A percentile compares a stretch with the other conserved stretches of the same genome.
These are phyloP conservation scores for Cyclophora punctaria DNA, from an alignment of 2,888 invertebrate species.

Conservation along the genomic window DNA sequence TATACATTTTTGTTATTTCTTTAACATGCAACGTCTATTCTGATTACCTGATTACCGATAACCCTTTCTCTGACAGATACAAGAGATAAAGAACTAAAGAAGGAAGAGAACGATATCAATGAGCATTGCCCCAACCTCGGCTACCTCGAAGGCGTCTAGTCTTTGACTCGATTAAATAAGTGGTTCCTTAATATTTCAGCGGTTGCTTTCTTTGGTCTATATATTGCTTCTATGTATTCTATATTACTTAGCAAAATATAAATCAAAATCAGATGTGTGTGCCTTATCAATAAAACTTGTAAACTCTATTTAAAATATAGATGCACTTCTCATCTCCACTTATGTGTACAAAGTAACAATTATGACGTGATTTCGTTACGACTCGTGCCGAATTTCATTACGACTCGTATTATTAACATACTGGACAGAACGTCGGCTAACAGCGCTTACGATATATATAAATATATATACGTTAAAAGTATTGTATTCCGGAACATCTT, in stretches of 20 bases:
- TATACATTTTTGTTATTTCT: too few species aligned
- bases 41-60: too few species aligned
- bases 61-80: too few species aligned
- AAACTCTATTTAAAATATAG: constrained; percentile 56
- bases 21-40: too few species aligned
- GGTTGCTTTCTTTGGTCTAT: constrained; percentile 16
- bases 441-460: constrained; percentile 45
- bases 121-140: too few species aligned
- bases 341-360: constrained; percentile 31
- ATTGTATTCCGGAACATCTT: constrained; percentile 43
- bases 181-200: constrained; percentile 1
- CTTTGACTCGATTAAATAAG: too few species aligned
- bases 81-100: too few species aligned
- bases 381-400: constrained; percentile 44
- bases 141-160: too few species aligned
- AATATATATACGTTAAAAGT: constrained; percentile 28
- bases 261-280: constrained; percentile 41
- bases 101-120: too few species aligned
- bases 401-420: constrained; percentile 31
- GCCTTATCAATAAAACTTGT: constrained; percentile 50
- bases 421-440: constrained; percentile 64
- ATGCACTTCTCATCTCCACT: constrained; percentile 38
- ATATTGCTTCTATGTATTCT: constrained; percentile 45
- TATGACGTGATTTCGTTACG: constrained; percentile 32
- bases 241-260: constrained; percentile 51